phyloP scores from a whole-genome alignment of 2,113 vertebrate species.

The Microcebus jonahi region DNA sequence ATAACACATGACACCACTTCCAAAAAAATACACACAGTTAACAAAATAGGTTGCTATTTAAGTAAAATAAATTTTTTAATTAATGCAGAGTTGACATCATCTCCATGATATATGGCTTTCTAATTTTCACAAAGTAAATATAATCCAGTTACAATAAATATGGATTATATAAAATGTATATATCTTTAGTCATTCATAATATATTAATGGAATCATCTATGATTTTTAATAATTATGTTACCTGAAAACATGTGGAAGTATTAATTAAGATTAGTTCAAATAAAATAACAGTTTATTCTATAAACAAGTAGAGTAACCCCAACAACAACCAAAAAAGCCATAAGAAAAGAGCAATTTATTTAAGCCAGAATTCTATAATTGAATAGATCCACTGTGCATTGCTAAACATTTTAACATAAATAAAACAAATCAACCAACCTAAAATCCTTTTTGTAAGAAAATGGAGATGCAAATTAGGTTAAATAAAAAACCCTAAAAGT shows the following conservation, averaged over 20 bases:
- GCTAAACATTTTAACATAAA: constrained; percentile 6
- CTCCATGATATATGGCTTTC: neutral
- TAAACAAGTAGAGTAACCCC: neutral
- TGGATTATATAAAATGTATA: neutral
- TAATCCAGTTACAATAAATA: neutral
- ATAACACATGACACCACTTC: neutral
- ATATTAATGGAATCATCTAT: neutral
- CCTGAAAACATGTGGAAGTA: neutral
- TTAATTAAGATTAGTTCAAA: neutral
- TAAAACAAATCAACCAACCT: neutral
- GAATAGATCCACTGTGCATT: neutral
- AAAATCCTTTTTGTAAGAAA: neutral
- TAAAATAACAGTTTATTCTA: neutral
- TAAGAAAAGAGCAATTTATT: neutral
- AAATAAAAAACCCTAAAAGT: neutral
- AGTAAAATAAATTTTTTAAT: neutral
- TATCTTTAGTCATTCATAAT: neutral
- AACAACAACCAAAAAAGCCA: neutral
- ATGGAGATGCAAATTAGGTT: neutral
- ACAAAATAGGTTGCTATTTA: neutral
- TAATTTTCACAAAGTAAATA: neutral
- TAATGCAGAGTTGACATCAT: neutral
- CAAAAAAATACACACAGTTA: neutral
- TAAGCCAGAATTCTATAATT: neutral
- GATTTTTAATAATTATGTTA: neutral